Base-by-base conservation (phyloP, 1,140 invertebrate genomes). In the Drosophila fuyamai region DNA sequence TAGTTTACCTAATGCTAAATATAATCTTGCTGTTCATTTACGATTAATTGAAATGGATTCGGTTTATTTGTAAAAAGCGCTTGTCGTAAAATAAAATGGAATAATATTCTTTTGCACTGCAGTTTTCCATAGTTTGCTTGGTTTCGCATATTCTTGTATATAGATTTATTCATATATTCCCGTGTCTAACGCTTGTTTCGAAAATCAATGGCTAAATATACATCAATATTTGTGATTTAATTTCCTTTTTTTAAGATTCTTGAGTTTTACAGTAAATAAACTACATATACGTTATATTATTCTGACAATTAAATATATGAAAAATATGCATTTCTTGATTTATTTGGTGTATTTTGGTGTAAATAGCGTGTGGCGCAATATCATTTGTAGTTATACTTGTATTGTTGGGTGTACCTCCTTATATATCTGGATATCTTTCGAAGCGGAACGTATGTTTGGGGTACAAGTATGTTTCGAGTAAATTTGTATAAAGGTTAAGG, bases 401-500 rank as follows among this genome's bases (percentile, higher is more conserved):
- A 46, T 73, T 58, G 36, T 53, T 61, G 65, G 72, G 38, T 35
- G 53, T 78, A 23, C 38, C 41, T 68, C 44, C 46, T 35, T 74
- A 65, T 65, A 54, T 77, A 44, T 57, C 35, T 58, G 66, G 44
- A 55, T 76, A 71, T 70, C 61, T 54, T 48, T 53, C 50, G 51
- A 77, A 55, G 75, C 75, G 57, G 68, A 72, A 71, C 46, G 38
- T 68, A 68, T 68, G 61, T 40, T 60, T 35, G 35, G 65, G 61
- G 65, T 43, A 66, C 61, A 67, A 51, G 32, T 84, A 72, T 71
- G 58, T 70, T 81, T 80, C 61, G 83, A 85, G 75, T 88, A 84
- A 78, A 89, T 89, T 89, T 89, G 84, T 89, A 89, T 89, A 81
- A 84, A 80, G 84, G 68, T 84, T 91, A 86, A 91, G 90, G 90